A percentile compares a stretch with the other conserved stretches of the same genome.
Evolutionary conservation across 2,797 vertebrate genomes (phyloP).

Genomic region (Coendou prehensilis): DNA sequence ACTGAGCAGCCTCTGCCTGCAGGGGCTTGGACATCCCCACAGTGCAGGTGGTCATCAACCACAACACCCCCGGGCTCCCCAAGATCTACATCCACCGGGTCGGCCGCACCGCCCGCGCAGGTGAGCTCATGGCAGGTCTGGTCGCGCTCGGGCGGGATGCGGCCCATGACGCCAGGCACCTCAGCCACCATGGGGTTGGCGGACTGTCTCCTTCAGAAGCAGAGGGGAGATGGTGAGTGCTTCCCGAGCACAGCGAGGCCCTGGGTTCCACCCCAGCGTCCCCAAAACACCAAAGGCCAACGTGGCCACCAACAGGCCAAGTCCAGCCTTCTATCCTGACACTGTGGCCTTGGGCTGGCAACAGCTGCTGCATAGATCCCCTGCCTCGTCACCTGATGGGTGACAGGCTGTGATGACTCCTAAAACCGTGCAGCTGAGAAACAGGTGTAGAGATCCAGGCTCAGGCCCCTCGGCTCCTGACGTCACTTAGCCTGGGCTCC

Average conservation of each 20-base stretch:
- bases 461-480: not conserved
- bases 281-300: not conserved
- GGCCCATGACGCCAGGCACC: not conserved
- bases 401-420: not conserved
- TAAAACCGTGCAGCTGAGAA: rapidly evolving
- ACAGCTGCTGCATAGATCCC: not conserved
- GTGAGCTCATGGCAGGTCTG: slow-evolving; percentile 84
- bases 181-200: rapidly evolving
- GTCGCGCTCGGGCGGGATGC: rapidly evolving
- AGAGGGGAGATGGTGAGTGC: not conserved
- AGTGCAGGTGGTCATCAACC: slow-evolving; percentile 97
- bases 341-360: too few species aligned
- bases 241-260: not conserved
- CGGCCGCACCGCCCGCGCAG: slow-evolving; percentile 97
- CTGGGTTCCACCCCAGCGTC: too few species aligned
- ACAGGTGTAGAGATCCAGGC: not conserved
- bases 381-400: not conserved
- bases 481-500: not conserved
- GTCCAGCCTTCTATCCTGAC: not conserved
- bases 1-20: rapidly evolving
- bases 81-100: slow-evolving; percentile 99
- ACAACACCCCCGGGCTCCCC: slow-evolving; percentile 97
- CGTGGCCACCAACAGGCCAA: not conserved
- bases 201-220: not conserved
- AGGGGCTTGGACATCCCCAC: slow-evolving; percentile 98